phyloP scores from a whole-genome alignment of 53 echinoderm and acorn worm genomes.

The Mesocentrotus franciscanus region DNA sequence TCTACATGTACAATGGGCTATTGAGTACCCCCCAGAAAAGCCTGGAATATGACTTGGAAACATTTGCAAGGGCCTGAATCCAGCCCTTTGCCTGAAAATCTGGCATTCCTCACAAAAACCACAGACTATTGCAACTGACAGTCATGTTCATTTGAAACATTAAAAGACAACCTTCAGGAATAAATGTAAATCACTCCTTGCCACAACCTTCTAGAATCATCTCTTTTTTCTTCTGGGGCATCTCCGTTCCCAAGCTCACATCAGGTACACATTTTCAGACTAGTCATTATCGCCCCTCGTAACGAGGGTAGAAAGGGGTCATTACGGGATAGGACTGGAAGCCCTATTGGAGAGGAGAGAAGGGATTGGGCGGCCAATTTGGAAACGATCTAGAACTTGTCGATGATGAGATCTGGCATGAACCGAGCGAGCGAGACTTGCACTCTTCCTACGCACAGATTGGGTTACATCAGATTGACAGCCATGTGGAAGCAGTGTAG shows the following conservation, averaged over 20 bases:
- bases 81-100: no score
- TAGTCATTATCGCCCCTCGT: background rate
- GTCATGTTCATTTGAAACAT: no score
- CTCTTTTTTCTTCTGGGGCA: background rate
- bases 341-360: constrained; percentile 12
- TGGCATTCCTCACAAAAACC: no score
- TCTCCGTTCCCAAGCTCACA: background rate
- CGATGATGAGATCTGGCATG: constrained; percentile 26
- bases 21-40: no score
- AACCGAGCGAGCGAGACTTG: background rate
- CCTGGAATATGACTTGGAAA: no score
- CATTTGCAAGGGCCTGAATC: no score
- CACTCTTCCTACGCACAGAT: constrained; percentile 8
- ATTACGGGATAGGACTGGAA: background rate
- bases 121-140: no score
- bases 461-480: background rate
- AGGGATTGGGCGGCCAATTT: background rate
- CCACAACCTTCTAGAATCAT: background rate
- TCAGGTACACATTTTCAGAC: background rate
- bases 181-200: no score
- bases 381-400: constrained; percentile 31
- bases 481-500: background rate
- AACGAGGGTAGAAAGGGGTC: background rate
- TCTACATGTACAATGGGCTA: no score
- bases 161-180: no score